These are phyloP conservation scores for Tetrax tetrax DNA, from an alignment of 2,113 vertebrate species.

Conservation along the genomic window DNA sequence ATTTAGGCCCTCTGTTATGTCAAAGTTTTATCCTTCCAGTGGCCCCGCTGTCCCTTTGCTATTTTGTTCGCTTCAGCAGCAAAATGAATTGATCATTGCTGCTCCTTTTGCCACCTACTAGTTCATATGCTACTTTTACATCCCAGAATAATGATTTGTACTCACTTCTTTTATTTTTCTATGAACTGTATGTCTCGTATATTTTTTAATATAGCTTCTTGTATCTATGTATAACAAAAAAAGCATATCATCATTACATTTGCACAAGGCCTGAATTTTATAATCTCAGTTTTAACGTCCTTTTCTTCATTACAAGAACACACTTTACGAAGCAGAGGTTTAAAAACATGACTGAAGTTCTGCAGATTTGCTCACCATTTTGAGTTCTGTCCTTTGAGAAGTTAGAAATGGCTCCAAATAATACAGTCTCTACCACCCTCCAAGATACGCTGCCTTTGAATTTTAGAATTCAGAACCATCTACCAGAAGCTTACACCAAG, in stretches of 20 bases:
- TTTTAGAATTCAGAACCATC: background rate
- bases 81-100: slow-evolving; percentile 51
- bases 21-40: slow-evolving; percentile 33
- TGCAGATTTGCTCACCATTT: background rate
- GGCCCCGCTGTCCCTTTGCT: slow-evolving; percentile 16
- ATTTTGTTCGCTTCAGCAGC: slow-evolving; percentile 23
- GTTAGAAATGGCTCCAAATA: background rate
- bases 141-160: slow-evolving; percentile 35
- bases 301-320: background rate
- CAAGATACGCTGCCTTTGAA: background rate
- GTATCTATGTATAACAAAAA: background rate
- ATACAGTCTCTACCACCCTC: background rate
- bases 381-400: background rate
- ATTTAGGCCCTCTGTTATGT: slow-evolving; percentile 33
- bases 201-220: background rate
- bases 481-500: background rate
- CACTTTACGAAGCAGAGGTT: rapidly evolving
- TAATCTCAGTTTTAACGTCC: background rate
- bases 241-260: background rate
- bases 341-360: background rate
- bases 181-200: background rate
- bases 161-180: slow-evolving; percentile 27
- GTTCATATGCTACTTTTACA: slow-evolving; percentile 22
- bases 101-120: slow-evolving; percentile 20
- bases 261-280: background rate